These are phyloP conservation scores for Callyntrura guangdongensis DNA, from an alignment of 2,888 invertebrate species.

Conservation along the genomic window DNA sequence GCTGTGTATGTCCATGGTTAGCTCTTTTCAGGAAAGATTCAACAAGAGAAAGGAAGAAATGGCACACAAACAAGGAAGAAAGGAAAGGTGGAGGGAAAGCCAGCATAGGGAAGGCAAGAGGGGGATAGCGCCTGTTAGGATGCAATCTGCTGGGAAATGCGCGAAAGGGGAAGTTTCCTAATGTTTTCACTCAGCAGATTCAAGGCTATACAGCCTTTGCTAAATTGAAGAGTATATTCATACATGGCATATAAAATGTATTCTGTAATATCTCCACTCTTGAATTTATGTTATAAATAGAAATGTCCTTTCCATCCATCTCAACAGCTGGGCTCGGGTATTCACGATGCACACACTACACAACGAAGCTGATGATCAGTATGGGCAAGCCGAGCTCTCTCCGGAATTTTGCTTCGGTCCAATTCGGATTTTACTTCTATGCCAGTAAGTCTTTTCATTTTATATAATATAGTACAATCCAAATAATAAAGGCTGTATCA, in stretches of 20 bases:
- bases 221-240: background rate
- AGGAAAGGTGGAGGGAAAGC: slow-evolving; percentile 32
- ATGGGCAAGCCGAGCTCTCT: slow-evolving; percentile 37
- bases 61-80: slow-evolving; percentile 9
- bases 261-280: background rate
- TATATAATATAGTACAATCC: background rate
- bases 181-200: slow-evolving; percentile 29
- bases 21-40: slow-evolving; percentile 18
- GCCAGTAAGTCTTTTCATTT: background rate
- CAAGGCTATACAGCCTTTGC: slow-evolving; percentile 56
- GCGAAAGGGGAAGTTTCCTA: slow-evolving; percentile 63
- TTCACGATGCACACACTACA: slow-evolving; percentile 31
- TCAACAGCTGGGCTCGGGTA: slow-evolving; percentile 64
- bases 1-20: background rate
- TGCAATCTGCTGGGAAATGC: slow-evolving; percentile 79
- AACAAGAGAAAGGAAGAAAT: slow-evolving; percentile 59
- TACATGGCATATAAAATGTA: background rate
- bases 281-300: background rate
- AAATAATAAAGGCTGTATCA: no score
- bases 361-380: slow-evolving; percentile 57
- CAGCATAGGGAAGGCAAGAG: slow-evolving; percentile 11
- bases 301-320: background rate
- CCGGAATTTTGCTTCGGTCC: slow-evolving; percentile 53
- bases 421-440: slow-evolving; percentile 44
- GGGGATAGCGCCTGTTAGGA: slow-evolving; percentile 6